phyloP scores from a whole-genome alignment of 2,888 invertebrate species.

The Protonemura montana region DNA sequence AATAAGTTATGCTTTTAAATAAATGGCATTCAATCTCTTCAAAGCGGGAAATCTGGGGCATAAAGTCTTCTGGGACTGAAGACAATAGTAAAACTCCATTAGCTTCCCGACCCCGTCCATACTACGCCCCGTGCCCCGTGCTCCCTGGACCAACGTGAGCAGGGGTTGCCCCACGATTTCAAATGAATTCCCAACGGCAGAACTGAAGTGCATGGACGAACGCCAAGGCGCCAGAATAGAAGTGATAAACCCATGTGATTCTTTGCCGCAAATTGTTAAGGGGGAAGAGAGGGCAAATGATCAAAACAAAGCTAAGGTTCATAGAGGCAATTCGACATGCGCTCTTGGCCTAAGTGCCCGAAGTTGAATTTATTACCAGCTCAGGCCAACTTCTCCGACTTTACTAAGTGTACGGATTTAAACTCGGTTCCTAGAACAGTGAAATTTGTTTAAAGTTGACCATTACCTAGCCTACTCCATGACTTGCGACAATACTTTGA shows the following conservation, averaged over 20 bases:
- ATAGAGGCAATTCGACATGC: background rate
- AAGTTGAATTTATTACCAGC: background rate
- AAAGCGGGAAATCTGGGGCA: background rate
- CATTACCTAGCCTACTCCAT: too few relatives aligned
- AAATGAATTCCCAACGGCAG: background rate
- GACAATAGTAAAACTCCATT: constrained; percentile 4
- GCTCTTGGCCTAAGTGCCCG: too few relatives aligned
- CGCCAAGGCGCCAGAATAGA: background rate
- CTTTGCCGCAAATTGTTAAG: background rate
- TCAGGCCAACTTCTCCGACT: too few relatives aligned
- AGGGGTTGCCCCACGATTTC: background rate
- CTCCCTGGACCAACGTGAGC: background rate
- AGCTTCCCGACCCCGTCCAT: background rate
- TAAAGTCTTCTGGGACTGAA: background rate
- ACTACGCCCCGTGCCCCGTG: background rate
- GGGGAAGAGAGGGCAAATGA: background rate
- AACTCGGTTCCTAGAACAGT: too few relatives aligned
- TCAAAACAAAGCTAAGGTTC: background rate
- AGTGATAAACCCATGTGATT: background rate
- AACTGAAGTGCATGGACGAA: background rate
- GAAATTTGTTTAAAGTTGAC: too few relatives aligned
- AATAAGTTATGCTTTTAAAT: background rate
- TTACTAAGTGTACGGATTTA: too few relatives aligned
- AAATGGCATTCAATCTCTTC: background rate
- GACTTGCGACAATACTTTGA: too few relatives aligned